Conservation (phyloP, 1,140 invertebrate species). For the Brachionus calyciflorus region DNA sequence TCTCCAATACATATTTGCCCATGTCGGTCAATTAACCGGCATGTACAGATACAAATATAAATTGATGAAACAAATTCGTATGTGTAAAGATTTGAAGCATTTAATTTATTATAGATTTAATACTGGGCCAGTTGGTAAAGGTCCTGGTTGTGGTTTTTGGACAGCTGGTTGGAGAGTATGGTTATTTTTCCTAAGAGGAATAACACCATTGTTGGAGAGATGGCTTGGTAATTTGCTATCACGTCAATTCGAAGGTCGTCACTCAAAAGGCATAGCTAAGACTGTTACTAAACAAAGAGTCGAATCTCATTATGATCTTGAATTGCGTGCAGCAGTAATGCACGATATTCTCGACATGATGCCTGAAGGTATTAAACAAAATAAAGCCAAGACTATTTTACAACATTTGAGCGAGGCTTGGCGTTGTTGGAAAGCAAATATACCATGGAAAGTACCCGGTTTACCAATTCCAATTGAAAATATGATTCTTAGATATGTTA, state of each 20-base stretch:
- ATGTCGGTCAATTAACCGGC: constrained; percentile 97
- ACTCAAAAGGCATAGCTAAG: constrained; percentile 97
- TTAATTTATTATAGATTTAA: constrained; percentile 99
- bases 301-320: constrained; percentile 98
- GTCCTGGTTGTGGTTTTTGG: constrained; percentile 98
- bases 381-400: constrained; percentile 95
- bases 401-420: constrained; percentile 98
- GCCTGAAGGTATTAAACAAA: constrained; percentile 99
- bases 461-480: constrained; percentile 98
- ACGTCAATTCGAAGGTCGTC: constrained; percentile 95
- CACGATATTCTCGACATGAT: constrained; percentile 99
- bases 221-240: constrained; percentile 97
- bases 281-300: constrained; percentile 99
- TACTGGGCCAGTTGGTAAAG: constrained; percentile 95
- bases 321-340: constrained; percentile 95
- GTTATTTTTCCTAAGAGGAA: constrained; percentile 98
- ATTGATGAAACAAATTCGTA: constrained; percentile 96
- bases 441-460: constrained; percentile 99
- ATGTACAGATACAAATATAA: constrained; percentile 99
- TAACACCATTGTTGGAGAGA: constrained; percentile 91
- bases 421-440: constrained; percentile 99
- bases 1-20: constrained; percentile 98
- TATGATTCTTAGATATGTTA: constrained; percentile 98
- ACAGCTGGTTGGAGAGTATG: constrained; percentile 98
- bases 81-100: constrained; percentile 99